These are phyloP conservation scores for Sinopyrophorus schimmeli DNA, from an alignment of 2,888 invertebrate genomes.

Conservation along the genomic window DNA sequence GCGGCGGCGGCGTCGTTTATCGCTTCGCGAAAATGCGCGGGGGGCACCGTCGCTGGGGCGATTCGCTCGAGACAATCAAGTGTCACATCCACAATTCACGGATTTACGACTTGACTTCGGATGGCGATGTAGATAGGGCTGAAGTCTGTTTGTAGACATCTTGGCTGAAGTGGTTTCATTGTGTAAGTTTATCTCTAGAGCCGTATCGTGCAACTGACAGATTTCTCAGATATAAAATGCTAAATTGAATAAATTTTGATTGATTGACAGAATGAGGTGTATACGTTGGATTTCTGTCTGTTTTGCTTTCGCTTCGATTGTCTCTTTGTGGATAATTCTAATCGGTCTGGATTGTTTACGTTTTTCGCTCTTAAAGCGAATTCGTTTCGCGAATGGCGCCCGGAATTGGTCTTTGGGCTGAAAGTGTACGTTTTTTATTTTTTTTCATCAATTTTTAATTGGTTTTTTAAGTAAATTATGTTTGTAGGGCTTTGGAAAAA, in stretches of 20 bases:
- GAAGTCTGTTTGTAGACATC: constrained; percentile 41
- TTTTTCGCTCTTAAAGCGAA: too few relatives aligned
- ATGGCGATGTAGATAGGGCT: constrained; percentile 38
- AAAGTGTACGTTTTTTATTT: too few relatives aligned
- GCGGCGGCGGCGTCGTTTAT: constrained; percentile 5
- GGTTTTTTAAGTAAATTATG: too few relatives aligned
- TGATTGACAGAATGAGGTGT: constrained; percentile 37
- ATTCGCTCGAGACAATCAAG: constrained; percentile 37
- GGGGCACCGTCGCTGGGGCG: constrained; percentile 16
- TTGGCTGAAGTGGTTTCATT: constrained; percentile 44
- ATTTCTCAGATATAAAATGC: constrained; percentile 45
- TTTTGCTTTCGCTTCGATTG: constrained; percentile 16
- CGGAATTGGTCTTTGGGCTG: too few relatives aligned
- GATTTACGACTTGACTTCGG: constrained; percentile 40
- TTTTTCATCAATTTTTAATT: too few relatives aligned
- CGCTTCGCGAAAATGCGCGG: constrained; percentile 19
- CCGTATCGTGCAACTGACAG: constrained; percentile 45
- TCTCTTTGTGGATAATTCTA: constrained; percentile 20
- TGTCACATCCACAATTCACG: constrained; percentile 42
- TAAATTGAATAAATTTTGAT: constrained; percentile 45
- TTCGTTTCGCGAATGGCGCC: too few relatives aligned
- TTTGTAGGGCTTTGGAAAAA: too few relatives aligned
- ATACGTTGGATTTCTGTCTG: constrained; percentile 29
- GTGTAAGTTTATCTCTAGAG: constrained; percentile 42
- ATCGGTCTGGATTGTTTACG: too few relatives aligned